These are phyloP conservation scores for Drosophila tripunctata DNA, from an alignment of 2,888 invertebrate species.

Conservation along the genomic window DNA sequence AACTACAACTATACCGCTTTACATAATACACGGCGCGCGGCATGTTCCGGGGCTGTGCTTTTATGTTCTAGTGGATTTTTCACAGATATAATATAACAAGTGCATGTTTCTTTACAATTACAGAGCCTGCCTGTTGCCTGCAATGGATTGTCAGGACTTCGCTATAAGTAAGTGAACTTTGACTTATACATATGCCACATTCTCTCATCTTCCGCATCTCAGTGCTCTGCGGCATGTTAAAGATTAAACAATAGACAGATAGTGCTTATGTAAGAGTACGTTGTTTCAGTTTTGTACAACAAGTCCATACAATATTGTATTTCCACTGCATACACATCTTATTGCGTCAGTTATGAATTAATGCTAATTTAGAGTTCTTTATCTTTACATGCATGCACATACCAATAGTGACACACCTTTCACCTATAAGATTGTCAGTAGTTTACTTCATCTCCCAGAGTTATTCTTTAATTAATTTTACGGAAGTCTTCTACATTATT, in stretches of 20 bases:
- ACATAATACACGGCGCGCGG: constrained; percentile 63
- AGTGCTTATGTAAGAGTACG: constrained; percentile 53
- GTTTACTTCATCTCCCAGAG: no score
- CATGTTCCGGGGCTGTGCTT: constrained; percentile 29
- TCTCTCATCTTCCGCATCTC: neutral
- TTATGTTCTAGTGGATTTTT: constrained; percentile 39
- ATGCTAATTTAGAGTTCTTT: neutral
- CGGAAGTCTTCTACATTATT: no score
- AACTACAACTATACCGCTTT: constrained; percentile 57
- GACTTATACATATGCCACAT: neutral
- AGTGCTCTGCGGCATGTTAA: neutral
- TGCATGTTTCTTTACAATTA: constrained; percentile 30
- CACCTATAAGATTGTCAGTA: no score
- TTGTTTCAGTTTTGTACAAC: neutral
- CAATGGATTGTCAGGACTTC: constrained; percentile 77
- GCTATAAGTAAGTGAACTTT: constrained; percentile 81
- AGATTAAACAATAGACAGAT: constrained; percentile 10
- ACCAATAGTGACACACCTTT: constrained; percentile 4
- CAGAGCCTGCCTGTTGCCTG: constrained; percentile 66
- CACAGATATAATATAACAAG: constrained; percentile 21
- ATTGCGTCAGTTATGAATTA: constrained; percentile 9
- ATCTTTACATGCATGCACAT: constrained; percentile 12
- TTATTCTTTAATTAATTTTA: no score
- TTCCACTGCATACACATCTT: neutral
- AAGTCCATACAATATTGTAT: neutral